A percentile compares a stretch with the other conserved stretches of the same genome.
phyloP scores from a whole-genome alignment of 2,113 vertebrate genomes.

The Smithornis capensis region DNA sequence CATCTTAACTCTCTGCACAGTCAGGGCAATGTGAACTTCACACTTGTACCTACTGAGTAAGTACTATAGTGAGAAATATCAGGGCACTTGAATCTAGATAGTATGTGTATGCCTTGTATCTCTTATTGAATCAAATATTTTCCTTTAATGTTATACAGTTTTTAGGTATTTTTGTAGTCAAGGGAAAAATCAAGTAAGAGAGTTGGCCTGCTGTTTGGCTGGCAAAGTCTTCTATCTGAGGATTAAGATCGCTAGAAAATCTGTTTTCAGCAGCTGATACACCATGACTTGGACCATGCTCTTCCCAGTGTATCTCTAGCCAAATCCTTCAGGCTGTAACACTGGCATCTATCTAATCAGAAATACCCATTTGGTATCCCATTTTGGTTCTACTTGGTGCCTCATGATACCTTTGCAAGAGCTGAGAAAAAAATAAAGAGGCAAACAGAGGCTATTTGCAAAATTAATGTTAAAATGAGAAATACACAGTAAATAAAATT shows the following conservation, averaged over 20 bases:
- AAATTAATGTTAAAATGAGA: background rate
- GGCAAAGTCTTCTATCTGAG: background rate
- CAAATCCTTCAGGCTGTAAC: background rate
- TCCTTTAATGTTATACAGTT: background rate
- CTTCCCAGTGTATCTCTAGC: background rate
- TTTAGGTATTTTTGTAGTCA: background rate
- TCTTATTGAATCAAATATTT: background rate
- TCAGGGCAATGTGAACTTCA: background rate
- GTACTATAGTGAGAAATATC: background rate
- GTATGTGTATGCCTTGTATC: background rate
- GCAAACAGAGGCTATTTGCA: background rate
- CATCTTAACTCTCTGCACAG: background rate
- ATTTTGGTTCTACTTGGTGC: background rate
- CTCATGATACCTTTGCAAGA: background rate
- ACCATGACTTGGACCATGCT: background rate
- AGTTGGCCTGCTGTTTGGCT: background rate
- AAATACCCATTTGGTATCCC: background rate
- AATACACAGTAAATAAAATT: background rate
- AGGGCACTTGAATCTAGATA: background rate
- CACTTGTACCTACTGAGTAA: background rate
- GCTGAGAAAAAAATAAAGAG: background rate
- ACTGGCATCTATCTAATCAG: background rate
- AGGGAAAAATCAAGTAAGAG: background rate
- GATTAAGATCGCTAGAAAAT: background rate
- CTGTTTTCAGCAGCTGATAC: background rate